Evolutionary conservation across 2,888 invertebrate genomes (phyloP).

Genomic region (Drosophila hamatofila): DNA sequence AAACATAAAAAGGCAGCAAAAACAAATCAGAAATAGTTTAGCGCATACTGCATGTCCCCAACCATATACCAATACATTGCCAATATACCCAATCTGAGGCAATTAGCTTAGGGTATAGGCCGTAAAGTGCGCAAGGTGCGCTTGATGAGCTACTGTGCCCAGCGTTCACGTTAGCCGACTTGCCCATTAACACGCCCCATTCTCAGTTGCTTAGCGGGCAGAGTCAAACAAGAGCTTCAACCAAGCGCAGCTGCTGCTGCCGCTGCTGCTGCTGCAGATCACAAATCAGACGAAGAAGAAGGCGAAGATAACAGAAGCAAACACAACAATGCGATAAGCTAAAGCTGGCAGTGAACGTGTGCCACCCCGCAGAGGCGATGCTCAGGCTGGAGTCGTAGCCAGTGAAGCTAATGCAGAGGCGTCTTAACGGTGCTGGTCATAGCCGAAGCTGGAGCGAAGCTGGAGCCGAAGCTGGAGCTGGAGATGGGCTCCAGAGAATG

Average conservation of each 20-base stretch:
- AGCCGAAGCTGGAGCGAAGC: constrained; percentile 23
- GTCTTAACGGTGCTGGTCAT: constrained; percentile 60
- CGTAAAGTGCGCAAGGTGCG: constrained; percentile 21
- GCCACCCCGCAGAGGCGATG: constrained; percentile 22
- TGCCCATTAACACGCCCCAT: constrained; percentile 50
- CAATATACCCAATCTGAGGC: neutral
- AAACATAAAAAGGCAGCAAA: neutral
- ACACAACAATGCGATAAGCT: constrained; percentile 60
- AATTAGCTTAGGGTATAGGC: neutral
- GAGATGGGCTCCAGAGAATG: constrained; percentile 50
- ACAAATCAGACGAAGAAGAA: constrained; percentile 32
- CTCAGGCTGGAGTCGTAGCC: constrained; percentile 5
- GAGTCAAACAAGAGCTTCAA: constrained; percentile 12
- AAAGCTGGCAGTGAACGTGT: constrained; percentile 26
- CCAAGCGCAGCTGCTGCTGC: constrained; percentile 42
- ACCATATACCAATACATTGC: neutral
- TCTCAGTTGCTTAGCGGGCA: constrained; percentile 38
- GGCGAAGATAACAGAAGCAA: constrained; percentile 26
- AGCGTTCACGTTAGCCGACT: constrained; percentile 22
- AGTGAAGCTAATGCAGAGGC: constrained; percentile 38
- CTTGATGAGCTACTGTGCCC: constrained; percentile 26
- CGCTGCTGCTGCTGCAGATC: constrained; percentile 13
- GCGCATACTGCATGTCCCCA: neutral
- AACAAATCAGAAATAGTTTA: neutral
- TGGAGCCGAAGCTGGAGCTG: constrained; percentile 28